These are phyloP conservation scores for Polypedilum pembai DNA, from an alignment of 1,140 invertebrate species.

Conservation along the genomic window DNA sequence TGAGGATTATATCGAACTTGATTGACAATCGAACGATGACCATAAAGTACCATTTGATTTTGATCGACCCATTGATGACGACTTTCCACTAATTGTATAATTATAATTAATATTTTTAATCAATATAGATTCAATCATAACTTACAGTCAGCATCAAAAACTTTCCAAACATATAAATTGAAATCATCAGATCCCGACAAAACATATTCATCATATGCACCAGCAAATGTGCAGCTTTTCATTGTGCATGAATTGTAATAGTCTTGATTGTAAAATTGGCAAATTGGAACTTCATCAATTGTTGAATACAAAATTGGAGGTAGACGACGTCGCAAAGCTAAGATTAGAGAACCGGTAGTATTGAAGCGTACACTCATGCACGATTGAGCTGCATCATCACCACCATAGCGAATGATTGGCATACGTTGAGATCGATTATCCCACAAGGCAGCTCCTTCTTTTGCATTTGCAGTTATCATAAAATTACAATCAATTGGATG, in stretches of 20 bases:
- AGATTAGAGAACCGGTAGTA: conserved; percentile 62
- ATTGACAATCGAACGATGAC: conserved; percentile 92
- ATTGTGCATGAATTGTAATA: conserved; percentile 96
- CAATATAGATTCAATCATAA: conserved; percentile 32
- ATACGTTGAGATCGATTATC: conserved; percentile 74
- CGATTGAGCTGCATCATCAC: conserved; percentile 59
- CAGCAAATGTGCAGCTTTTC: conserved; percentile 94
- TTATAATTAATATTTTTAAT: conserved; percentile 27
- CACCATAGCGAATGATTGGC: conserved; percentile 61
- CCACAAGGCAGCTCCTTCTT: conserved; percentile 82
- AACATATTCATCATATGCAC: conserved; percentile 78
- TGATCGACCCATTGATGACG: conserved; percentile 51
- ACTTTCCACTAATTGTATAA: conserved; percentile 36
- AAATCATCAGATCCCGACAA: conserved; percentile 92
- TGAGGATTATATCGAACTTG: conserved; percentile 85
- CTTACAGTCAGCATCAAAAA: conserved; percentile 52
- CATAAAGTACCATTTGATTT: conserved; percentile 74
- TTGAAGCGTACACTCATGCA: conserved; percentile 91
- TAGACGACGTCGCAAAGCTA: conserved; percentile 75
- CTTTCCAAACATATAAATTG: conserved; percentile 89
- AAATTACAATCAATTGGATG: conserved; percentile 76
- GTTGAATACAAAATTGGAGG: conserved; percentile 75
- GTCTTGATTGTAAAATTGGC: conserved; percentile 81
- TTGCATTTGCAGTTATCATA: conserved; percentile 80
- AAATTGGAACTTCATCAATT: conserved; percentile 57